Evolutionary conservation across 2,113 vertebrate species (phyloP), one percentile per base, ranked within the genome.

Genomic region (Labrus mixtus): DNA sequence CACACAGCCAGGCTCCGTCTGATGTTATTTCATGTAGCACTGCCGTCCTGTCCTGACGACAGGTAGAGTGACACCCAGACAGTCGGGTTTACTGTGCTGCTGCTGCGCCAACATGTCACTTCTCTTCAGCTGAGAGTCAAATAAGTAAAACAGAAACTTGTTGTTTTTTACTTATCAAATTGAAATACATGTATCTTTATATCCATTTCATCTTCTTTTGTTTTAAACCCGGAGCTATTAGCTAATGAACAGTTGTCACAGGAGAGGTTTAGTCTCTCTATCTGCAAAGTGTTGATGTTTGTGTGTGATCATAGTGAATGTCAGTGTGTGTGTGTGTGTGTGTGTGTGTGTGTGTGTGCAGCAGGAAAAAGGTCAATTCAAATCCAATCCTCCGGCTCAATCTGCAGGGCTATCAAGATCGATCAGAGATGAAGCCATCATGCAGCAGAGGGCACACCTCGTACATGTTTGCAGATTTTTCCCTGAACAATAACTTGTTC

Each of bases 301-400:
- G 41, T 46, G 11, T 65, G 41, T 46, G 60, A 25, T 75, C 11
- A 22, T 61, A 29, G 11, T 37, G 59, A 76, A 71, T 63, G 57
- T 45, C 53, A 36, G 41, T n/a, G 46, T 68, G n/a, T n/a, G n/a
- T n/a, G 41, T n/a, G 46, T 68, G 41, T n/a, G 46, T 68, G 41
- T n/a, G 46, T 68, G 41, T n/a, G 46, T 68, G 41, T n/a, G 46
- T 68, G 41, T n/a, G 46, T 68, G 37, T 76, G 51, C 53, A 29
- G 37, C 10, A 0, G 74, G 33, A 33, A 65, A 68, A 86, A 86
- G 76, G 76, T 80, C 80, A 77, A 66, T 43, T 76, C 54, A 77
- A 73, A 77, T 63, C 68, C 50, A 76, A 73, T 76, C 25, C 13
- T 19, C 46, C 22, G 0, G 0, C 64, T 46, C 22, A 16, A 45